Percentiles rank a stretch among this genome's conserved stretches.
Conservation (phyloP, 2,797 vertebrate genomes). For the Uromys caudimaculatus region DNA sequence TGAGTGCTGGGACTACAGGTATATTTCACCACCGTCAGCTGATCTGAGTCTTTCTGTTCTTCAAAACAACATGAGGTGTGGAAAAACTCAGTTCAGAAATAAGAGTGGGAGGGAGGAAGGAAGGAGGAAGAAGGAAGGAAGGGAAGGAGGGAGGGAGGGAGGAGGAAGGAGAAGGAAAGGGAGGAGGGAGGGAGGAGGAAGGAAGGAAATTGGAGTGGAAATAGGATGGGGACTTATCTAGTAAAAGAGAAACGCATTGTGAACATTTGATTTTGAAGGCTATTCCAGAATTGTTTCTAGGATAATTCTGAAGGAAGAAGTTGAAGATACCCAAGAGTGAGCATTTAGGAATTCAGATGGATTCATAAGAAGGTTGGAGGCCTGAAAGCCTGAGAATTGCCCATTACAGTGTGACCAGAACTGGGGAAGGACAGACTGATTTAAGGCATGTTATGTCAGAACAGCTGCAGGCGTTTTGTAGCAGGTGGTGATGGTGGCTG, state of each 20-base stretch:
- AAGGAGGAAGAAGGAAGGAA: background rate
- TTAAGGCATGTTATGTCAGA: background rate
- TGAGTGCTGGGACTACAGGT: background rate
- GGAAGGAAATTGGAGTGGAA: background rate
- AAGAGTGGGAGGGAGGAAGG: background rate
- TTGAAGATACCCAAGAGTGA: background rate
- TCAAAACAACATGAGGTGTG: background rate
- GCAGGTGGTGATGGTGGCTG: background rate
- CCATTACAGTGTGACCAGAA: background rate
- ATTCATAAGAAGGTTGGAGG: background rate
- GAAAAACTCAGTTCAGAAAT: background rate
- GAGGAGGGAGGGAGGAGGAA: background rate
- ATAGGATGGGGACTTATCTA: background rate
- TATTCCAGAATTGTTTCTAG: background rate
- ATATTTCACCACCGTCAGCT: background rate
- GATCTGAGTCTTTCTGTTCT: background rate
- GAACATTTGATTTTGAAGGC: background rate
- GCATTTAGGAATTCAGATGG: background rate
- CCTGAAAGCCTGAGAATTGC: background rate
- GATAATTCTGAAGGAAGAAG: constrained; percentile 3
- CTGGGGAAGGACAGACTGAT: background rate
- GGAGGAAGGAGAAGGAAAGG: background rate
- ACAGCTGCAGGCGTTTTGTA: background rate
- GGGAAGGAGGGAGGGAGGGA: background rate
- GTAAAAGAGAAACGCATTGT: background rate